Base-by-base conservation (phyloP, 2,113 vertebrate species). In the Maccullochella peelii region DNA sequence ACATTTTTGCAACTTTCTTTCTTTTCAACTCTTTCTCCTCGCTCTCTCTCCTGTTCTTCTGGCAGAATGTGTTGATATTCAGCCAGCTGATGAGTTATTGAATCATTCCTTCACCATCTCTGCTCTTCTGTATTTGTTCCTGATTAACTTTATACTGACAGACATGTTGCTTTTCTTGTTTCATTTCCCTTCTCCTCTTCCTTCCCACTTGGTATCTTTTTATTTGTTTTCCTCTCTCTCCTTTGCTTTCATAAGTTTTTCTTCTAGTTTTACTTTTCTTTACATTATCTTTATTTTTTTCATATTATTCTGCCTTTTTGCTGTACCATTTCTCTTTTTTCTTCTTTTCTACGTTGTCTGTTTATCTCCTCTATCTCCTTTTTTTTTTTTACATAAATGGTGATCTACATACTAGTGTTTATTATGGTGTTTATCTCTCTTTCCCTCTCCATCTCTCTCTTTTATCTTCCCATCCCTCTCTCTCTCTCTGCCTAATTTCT, bases 1-100 rank as follows among this genome's bases (percentile, higher is more conserved):
- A 21, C 12, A 49, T 76, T 80, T 80, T 54, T 66, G 27, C n/a
- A 85, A 73, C 71, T 82, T 85, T n/a, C 30, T 49, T 42, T n/a
- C 12, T 38, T 63, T 67, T 33, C 0, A 2, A n/a, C 7, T 62
- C 11, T 16, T 25, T 50, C 6, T 50, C 14, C 6, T 70, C 9
- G 8, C 4, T 20, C 5, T 6, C 2, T 18, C 4, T 30, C 6
- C 0, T 52, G 59, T 23, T 27, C 10, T 44, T 72, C 10, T 57
- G 21, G 2, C 9, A 55, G 55, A 21, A 70, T 61, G 20, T 62
- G n/a, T 42, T n/a, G 8, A 11, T 68, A 30, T 6, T 44, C 9
- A 50, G n/a, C 16, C 66, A 50, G 27, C 25, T 69, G 42, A 47
- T 58, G 52, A 78, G 27, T 18, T 69, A 25, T 8, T 36, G 47